Evolutionary conservation across 2,888 invertebrate species (phyloP), one percentile per base, ranked within the genome.

Genomic region (Hypomecis atomaria): DNA sequence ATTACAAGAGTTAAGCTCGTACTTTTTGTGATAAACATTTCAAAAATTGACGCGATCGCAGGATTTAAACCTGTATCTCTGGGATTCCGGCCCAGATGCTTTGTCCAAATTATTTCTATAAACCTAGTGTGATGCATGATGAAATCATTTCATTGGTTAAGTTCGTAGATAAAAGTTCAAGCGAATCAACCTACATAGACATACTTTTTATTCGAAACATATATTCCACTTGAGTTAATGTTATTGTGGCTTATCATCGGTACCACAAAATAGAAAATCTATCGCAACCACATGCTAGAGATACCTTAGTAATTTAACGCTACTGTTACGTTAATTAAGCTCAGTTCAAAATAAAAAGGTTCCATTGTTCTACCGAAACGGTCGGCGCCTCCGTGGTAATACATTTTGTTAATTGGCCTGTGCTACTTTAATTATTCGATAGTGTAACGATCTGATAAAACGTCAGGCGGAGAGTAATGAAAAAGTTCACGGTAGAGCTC

Each of bases 351-450:
- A 82, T 83, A 84, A 85, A 83, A 85, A 82, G 80, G 77, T 48
- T 58, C 57, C 61, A 65, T 65, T 65, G 65, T 65, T 65, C 57
- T 75, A 78, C 75, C 75, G 76, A 74, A 77, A 73, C 74, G 74
- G 56, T 65, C 57, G 55, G 62, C 48, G 67, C 49, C 57, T 68
- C 73, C 72, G 79, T 78, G 81, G 79, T 86, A 86, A 82, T 85
- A 88, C 89, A 87, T 88, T 90, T 87, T 77, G 87, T 89, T 90
- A 90, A 91, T 91, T 91, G 90, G 85, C 80, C 82, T 80, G 81
- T 81, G 83, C 79, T 76, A 81, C 83, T 86, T 88, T 89, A 89
- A 89, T 90, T 89, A 90, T 84, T 81, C 76, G 80, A 81, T 82
- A 79, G 77, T 77, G 77, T 74, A 78, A 76, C 73, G 78, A 84